phyloP scores from a whole-genome alignment of 2,797 vertebrate species.

The Triplophysa yarkandensis region DNA sequence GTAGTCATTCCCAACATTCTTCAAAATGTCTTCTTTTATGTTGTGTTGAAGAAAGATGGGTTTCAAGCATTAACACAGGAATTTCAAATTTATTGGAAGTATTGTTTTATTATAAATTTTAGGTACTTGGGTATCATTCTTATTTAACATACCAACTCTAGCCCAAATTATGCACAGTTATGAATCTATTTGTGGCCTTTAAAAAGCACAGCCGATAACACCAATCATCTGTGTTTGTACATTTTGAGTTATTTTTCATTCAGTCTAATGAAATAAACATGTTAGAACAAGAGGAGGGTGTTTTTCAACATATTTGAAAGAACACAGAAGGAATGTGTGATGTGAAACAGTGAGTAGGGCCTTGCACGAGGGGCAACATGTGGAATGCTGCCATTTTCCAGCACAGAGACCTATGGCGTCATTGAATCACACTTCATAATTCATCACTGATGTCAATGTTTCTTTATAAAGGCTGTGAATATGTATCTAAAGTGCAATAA shows the following conservation, averaged over 20 bases:
- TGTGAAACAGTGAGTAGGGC: background rate
- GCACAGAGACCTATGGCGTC: background rate
- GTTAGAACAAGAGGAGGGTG: background rate
- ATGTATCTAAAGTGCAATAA: conserved; percentile 6
- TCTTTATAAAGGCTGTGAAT: background rate
- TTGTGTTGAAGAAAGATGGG: too few species aligned
- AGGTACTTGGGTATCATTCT: background rate
- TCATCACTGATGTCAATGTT: conserved; percentile 1
- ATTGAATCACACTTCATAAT: conserved; percentile 9
- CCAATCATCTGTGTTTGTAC: background rate
- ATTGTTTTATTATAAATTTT: too few species aligned
- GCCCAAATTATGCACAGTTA: too few species aligned
- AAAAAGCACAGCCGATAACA: background rate
- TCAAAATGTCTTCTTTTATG: too few species aligned
- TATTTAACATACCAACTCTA: background rate
- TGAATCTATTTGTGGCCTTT: background rate
- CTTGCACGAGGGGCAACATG: background rate
- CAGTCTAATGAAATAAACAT: background rate
- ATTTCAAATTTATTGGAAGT: too few species aligned
- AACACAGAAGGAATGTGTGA: conserved; percentile 3
- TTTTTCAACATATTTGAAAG: conserved; percentile 4
- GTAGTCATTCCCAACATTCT: too few species aligned
- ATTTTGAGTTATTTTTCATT: background rate
- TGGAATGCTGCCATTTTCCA: background rate
- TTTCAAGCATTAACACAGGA: too few species aligned